A percentile compares a stretch with the other conserved stretches of the same genome.
These are phyloP conservation scores for Epicauta chinensis DNA, from an alignment of 1,140 invertebrate species.

Conservation along the genomic window DNA sequence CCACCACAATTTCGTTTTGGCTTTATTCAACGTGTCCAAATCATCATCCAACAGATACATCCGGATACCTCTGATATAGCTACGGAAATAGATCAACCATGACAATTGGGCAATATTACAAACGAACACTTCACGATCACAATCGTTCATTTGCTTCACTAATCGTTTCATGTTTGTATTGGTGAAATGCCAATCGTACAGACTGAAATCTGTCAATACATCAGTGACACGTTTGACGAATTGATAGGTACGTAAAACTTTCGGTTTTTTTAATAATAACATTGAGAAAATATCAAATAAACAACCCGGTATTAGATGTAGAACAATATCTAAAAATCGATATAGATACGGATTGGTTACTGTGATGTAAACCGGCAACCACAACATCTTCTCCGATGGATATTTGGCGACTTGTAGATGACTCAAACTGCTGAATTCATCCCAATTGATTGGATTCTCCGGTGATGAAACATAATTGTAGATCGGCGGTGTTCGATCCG, in stretches of 20 bases:
- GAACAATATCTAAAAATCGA: constrained; percentile 43
- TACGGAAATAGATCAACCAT: constrained; percentile 47
- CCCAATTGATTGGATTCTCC: constrained; percentile 61
- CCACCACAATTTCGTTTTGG: too few species aligned
- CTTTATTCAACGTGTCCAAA: too few species aligned
- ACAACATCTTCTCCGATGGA: constrained; percentile 50
- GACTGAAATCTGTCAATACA: constrained; percentile 65
- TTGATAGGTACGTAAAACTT: neutral
- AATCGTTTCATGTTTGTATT: constrained; percentile 57
- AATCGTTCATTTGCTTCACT: constrained; percentile 47
- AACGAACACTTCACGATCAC: constrained; percentile 56
- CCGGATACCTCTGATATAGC: too few species aligned
- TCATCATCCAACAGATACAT: too few species aligned
- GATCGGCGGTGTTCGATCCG: constrained; percentile 41
- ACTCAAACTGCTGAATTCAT: constrained; percentile 49
- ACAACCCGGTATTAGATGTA: constrained; percentile 53
- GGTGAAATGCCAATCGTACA: constrained; percentile 62
- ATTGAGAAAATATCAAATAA: constrained; percentile 48
- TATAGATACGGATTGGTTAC: constrained; percentile 35
- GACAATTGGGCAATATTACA: constrained; percentile 60
- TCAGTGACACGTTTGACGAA: constrained; percentile 8
- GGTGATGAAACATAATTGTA: constrained; percentile 64
- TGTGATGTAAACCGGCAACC: constrained; percentile 49
- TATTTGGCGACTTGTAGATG: constrained; percentile 44
- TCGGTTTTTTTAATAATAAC: constrained; percentile 51